Evolutionary conservation across 2,888 invertebrate genomes (phyloP).

Genomic region (Philaethria dido): DNA sequence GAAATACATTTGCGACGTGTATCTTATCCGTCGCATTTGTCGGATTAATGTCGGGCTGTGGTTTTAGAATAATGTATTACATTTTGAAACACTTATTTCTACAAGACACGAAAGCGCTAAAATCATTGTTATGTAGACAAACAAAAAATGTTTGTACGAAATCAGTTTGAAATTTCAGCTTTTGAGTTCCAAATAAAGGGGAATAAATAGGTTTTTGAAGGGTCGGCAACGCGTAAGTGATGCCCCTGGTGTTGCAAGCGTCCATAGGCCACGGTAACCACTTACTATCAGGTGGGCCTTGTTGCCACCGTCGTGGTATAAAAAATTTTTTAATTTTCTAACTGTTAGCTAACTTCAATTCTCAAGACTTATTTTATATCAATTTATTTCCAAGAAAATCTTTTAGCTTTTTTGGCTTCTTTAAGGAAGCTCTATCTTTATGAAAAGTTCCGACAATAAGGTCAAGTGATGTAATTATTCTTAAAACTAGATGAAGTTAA

Average conservation of each 20-base stretch:
- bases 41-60: neutral
- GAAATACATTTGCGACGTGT: neutral
- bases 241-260: no score
- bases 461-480: neutral
- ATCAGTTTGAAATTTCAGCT: no score
- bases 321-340: no score
- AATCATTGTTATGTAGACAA: neutral
- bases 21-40: conserved; percentile 3
- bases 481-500: neutral
- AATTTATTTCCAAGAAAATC: neutral
- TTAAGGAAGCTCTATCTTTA: neutral
- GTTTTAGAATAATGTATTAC: neutral
- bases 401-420: neutral
- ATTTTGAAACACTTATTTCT: neutral
- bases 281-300: no score
- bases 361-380: neutral
- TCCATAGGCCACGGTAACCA: no score
- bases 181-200: no score
- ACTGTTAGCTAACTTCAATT: neutral
- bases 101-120: neutral
- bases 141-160: neutral
- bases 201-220: no score
- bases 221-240: no score
- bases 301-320: no score
- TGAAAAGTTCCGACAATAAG: neutral